Evolutionary conservation across 2,888 invertebrate genomes (phyloP), one percentile per base, ranked within the genome.

Genomic region (Drosophila nigricruria): DNA sequence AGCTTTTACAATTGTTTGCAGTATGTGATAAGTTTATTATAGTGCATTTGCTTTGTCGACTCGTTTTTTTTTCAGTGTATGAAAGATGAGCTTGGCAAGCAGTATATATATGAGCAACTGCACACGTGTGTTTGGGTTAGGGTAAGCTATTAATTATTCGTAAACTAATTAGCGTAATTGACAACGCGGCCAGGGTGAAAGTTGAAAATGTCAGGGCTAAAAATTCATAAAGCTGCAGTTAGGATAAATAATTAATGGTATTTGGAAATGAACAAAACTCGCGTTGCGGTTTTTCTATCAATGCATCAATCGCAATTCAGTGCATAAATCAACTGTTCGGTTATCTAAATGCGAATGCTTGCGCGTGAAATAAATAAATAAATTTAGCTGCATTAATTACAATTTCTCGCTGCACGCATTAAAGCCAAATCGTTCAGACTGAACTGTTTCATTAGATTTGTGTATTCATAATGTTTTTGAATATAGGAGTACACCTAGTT

Each of bases 101-200:
- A 5, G 16, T 27, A 43, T n/a, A 43, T n/a, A n/a, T n/a, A 9
- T 25, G 8, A 38, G 47, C 25, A 18, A 23, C 25, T n/a, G 45
- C 20, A 18, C n/a, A 5, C 18, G 8, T 38, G 18, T 18, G 30
- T 18, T 23, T 23, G 30, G 54, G 40, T 65, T 34, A 71, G 38
- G 61, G 62, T 14, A 30, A 49, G 70, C 43, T 71, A 84, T 89
- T 83, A 79, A 84, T 84, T 79, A 89, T 83, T 83, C 59, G 68
- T 71, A 77, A 66, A 42, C 62, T 83, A 79, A 89, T 84, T 89
- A 81, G 88, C 71, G 68, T 81, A 84, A 89, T 89, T 84, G 89
- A 76, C 76, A 87, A 64, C 54, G 53, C 58, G 73, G 68, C 66
- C 54, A 27, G 45, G 70, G 43, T 27, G 25, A 49, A 49, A 53